Percentiles rank a stretch among this genome's conserved stretches.
Conservation (phyloP, 2,888 invertebrate genomes). For the Acanthoscelides obtectus region DNA sequence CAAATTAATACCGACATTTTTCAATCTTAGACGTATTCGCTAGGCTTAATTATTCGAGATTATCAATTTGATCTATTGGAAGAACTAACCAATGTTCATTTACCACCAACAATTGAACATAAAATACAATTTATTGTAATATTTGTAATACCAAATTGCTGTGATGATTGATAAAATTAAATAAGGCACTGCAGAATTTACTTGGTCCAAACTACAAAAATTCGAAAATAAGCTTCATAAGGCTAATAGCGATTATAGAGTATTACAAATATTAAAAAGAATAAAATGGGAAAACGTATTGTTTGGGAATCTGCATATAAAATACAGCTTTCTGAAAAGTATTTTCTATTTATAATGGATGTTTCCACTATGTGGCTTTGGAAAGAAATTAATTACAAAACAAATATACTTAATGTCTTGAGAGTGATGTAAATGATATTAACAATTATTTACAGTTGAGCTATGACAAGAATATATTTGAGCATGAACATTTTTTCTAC, state of each 20-base stretch:
- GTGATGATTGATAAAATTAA: neutral
- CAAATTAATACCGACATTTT: slow-evolving; percentile 8
- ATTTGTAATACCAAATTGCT: slow-evolving; percentile 1
- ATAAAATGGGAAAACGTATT: neutral
- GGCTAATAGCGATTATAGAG: neutral
- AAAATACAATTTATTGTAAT: neutral
- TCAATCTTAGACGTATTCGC: neutral
- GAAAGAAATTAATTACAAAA: neutral
- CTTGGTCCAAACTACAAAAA: neutral
- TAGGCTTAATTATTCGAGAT: slow-evolving; percentile 1
- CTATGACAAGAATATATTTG: slow-evolving; percentile 32
- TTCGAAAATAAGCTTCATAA: neutral
- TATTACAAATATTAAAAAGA: neutral
- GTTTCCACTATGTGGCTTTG: neutral
- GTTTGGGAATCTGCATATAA: no score
- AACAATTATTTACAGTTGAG: slow-evolving; percentile 20
- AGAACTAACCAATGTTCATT: neutral
- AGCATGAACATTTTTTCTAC: slow-evolving; percentile 28
- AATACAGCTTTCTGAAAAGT: no score
- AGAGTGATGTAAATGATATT: neutral
- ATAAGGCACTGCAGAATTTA: slow-evolving; percentile 2
- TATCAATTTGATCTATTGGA: neutral
- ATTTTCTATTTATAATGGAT: neutral
- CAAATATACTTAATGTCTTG: neutral
- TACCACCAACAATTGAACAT: neutral